Percentiles rank a stretch among this genome's conserved stretches.
These are phyloP conservation scores for Meloe dianella DNA, from an alignment of 2,888 invertebrate species.

Conservation along the genomic window DNA sequence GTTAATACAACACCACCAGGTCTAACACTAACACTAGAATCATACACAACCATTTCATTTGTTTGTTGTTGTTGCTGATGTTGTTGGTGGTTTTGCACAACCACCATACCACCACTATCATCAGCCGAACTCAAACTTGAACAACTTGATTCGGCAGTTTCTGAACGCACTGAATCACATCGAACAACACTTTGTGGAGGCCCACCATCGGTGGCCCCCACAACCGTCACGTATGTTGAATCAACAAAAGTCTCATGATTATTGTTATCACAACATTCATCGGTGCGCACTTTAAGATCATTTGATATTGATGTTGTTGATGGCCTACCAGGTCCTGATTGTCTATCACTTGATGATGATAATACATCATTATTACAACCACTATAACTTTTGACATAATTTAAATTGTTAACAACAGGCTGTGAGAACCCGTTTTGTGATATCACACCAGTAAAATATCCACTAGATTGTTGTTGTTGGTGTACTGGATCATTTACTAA, in stretches of 20 bases:
- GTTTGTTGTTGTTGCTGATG: slow-evolving; percentile 38
- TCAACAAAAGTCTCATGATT: slow-evolving; percentile 48
- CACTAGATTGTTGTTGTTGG: slow-evolving; percentile 30
- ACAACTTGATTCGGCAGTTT: slow-evolving; percentile 66
- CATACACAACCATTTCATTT: slow-evolving; percentile 57
- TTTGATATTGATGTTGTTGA: slow-evolving; percentile 36
- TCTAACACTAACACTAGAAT: slow-evolving; percentile 59
- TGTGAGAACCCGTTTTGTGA: slow-evolving; percentile 54
- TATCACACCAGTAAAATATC: slow-evolving; percentile 51
- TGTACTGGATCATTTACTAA: slow-evolving; percentile 33
- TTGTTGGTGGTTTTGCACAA: slow-evolving; percentile 42
- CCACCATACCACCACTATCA: slow-evolving; percentile 51
- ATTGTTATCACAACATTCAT: slow-evolving; percentile 47
- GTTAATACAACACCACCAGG: slow-evolving; percentile 54
- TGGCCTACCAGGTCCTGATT: slow-evolving; percentile 2
- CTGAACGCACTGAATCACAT: slow-evolving; percentile 66
- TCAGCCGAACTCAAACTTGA: slow-evolving; percentile 62
- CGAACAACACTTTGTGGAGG: slow-evolving; percentile 54
- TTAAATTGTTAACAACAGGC: slow-evolving; percentile 48
- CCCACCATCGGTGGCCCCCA: slow-evolving; percentile 53
- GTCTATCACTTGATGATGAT: slow-evolving; percentile 33
- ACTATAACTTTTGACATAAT: slow-evolving; percentile 46
- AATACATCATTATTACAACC: slow-evolving; percentile 45
- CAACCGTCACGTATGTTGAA: slow-evolving; percentile 53
- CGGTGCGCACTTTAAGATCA: slow-evolving; percentile 37